Evolutionary conservation across 2,888 invertebrate genomes (phyloP).

Genomic region (Amphimallon solstitiale): DNA sequence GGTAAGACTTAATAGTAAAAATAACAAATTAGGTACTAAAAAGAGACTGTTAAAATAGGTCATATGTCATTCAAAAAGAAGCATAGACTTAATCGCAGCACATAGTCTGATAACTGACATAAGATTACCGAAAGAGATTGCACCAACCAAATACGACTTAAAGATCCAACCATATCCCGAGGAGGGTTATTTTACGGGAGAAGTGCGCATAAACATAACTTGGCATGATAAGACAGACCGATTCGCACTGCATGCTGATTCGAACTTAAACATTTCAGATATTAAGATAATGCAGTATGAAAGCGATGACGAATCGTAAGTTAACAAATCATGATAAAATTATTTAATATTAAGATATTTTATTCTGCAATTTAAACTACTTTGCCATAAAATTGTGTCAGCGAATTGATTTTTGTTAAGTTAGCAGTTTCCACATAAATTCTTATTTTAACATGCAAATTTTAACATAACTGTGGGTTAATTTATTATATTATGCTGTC

Average conservation of each 20-base stretch:
- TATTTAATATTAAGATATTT: neutral
- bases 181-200: constrained; percentile 74
- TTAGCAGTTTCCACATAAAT: neutral
- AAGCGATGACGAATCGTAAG: constrained; percentile 49
- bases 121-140: constrained; percentile 70
- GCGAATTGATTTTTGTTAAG: too few species aligned
- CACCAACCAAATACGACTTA: constrained; percentile 74
- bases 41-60: neutral
- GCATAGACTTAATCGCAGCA: constrained; percentile 78
- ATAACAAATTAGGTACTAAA: constrained; percentile 39
- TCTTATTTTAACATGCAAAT: too few species aligned
- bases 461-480: too few species aligned
- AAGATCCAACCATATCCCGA: constrained; percentile 74
- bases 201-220: constrained; percentile 75
- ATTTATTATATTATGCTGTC: too few species aligned
- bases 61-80: constrained; percentile 59
- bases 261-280: constrained; percentile 70
- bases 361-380: too few species aligned
- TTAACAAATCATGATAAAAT: too few species aligned
- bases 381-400: too few species aligned
- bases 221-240: constrained; percentile 72
- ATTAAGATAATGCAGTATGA: constrained; percentile 62
- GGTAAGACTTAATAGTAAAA: constrained; percentile 1
- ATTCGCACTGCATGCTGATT: constrained; percentile 74
- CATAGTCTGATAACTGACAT: constrained; percentile 72